phyloP scores from a whole-genome alignment of 2,888 invertebrate species.

The Lampropteryx suffumata region DNA sequence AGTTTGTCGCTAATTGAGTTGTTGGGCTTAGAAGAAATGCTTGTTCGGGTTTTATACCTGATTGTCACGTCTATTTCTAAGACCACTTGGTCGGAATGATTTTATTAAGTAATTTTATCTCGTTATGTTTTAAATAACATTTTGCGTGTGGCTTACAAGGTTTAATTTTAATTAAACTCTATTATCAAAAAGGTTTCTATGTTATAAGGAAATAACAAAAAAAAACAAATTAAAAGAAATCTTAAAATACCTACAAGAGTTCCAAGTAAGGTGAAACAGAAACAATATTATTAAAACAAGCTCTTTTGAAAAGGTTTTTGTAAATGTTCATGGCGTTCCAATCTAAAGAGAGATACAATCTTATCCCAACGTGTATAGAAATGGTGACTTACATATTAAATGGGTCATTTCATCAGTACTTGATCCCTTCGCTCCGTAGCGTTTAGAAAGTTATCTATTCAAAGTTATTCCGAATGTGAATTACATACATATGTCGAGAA shows the following conservation, averaged over 20 bases:
- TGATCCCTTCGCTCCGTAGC: slow-evolving; percentile 32
- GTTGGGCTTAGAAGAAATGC: slow-evolving; percentile 25
- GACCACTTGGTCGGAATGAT: too few relatives aligned
- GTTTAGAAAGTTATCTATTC: slow-evolving; percentile 29
- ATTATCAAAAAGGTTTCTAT: background rate
- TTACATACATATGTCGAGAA: slow-evolving; percentile 15
- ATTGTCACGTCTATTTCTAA: too few relatives aligned
- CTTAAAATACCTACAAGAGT: background rate
- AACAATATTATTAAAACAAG: slow-evolving; percentile 26
- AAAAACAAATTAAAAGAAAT: background rate
- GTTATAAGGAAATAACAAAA: background rate
- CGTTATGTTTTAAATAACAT: background rate
- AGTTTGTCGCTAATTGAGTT: slow-evolving; percentile 34
- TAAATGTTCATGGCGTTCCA: slow-evolving; percentile 26
- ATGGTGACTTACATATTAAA: slow-evolving; percentile 33
- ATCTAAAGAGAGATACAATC: slow-evolving; percentile 32
- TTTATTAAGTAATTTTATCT: background rate
- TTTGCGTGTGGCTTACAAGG: too few relatives aligned
- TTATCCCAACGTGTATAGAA: slow-evolving; percentile 32
- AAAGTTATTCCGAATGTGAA: slow-evolving; percentile 22
- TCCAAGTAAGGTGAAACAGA: slow-evolving; percentile 5
- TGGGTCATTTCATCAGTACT: slow-evolving; percentile 33
- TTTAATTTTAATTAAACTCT: too few relatives aligned
- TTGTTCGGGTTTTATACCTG: slow-evolving; percentile 15
- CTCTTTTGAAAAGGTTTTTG: slow-evolving; percentile 18